Percentiles rank a stretch among this genome's conserved stretches.
Conservation (phyloP, 1,140 invertebrate species). For the Lethocerus indicus region DNA sequence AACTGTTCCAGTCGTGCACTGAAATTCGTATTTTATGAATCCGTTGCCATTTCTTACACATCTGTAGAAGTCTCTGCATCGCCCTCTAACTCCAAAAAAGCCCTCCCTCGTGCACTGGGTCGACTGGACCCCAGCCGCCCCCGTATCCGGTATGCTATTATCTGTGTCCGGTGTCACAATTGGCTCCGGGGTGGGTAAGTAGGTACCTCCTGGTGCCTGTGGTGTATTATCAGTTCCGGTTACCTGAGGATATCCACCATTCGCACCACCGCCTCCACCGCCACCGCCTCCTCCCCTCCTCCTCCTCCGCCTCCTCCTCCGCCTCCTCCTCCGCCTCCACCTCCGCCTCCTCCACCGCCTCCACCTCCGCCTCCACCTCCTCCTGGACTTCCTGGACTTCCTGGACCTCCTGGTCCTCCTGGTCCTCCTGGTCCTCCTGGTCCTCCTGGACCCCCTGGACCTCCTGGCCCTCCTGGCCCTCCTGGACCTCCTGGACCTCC, state of each 20-base stretch:
- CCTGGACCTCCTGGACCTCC: conserved; percentile 7
- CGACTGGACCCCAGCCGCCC: neutral
- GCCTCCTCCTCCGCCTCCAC: neutral
- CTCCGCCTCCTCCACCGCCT: neutral
- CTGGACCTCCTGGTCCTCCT: conserved; percentile 10
- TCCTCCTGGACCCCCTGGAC: neutral
- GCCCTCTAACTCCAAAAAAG: conserved; percentile 34
- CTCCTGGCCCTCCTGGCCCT: conserved; percentile 2
- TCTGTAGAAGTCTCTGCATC: conserved; percentile 48
- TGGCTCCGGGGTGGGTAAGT: neutral
- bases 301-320: neutral
- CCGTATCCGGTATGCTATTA: conserved; percentile 19
- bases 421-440: conserved; percentile 10
- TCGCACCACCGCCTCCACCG: neutral
- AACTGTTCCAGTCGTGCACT: conserved; percentile 42
- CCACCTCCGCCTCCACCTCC: neutral
- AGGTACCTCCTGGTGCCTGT: neutral
- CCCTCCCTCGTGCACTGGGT: conserved; percentile 24
- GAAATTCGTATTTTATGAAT: conserved; percentile 39
- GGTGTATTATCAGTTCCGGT: neutral
- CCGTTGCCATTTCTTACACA: conserved; percentile 40
- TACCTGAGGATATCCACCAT: neutral
- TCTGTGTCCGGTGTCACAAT: neutral
- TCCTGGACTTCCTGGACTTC: conserved; percentile 21
- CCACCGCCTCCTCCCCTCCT: neutral